Evolutionary conservation across 2,113 vertebrate genomes (phyloP).

Genomic region (Heteronetta atricapilla): DNA sequence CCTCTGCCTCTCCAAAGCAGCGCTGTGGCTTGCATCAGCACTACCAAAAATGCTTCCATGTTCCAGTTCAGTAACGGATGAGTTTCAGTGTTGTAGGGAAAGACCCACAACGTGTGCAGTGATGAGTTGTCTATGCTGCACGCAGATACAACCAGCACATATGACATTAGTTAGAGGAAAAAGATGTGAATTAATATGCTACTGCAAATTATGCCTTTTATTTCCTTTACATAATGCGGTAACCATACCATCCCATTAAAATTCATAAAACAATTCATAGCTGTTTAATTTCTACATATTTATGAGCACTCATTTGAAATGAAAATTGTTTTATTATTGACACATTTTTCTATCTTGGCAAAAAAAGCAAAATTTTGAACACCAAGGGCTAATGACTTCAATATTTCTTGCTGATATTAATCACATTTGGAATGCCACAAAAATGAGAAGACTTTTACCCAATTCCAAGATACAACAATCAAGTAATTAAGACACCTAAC

Average conservation of each 20-base stretch:
- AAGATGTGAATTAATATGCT: not conserved
- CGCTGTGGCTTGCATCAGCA: not conserved
- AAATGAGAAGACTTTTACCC: conserved; percentile 10
- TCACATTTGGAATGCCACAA: conserved; percentile 5
- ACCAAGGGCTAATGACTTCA: conserved; percentile 31
- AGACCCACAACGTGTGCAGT: not conserved
- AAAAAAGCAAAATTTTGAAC: not conserved
- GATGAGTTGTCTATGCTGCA: not conserved
- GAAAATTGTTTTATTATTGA: conserved; percentile 54
- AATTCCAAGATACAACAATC: not conserved
- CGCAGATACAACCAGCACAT: not conserved
- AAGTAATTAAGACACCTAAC: conserved; percentile 60
- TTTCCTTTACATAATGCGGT: conserved; percentile 11
- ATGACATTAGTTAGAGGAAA: conserved; percentile 4
- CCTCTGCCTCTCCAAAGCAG: not conserved
- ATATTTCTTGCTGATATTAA: conserved; percentile 17
- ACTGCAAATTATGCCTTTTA: conserved; percentile 32
- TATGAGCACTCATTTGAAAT: conserved; percentile 50
- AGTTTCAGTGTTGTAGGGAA: not conserved
- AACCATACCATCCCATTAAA: conserved; percentile 13
- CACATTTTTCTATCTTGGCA: conserved; percentile 27
- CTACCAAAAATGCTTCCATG: not conserved
- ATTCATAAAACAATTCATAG: conserved; percentile 38
- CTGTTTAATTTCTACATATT: conserved; percentile 61
- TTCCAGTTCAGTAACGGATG: not conserved